Conservation (phyloP, 2,113 vertebrate species). For the Rostratula benghalensis region DNA sequence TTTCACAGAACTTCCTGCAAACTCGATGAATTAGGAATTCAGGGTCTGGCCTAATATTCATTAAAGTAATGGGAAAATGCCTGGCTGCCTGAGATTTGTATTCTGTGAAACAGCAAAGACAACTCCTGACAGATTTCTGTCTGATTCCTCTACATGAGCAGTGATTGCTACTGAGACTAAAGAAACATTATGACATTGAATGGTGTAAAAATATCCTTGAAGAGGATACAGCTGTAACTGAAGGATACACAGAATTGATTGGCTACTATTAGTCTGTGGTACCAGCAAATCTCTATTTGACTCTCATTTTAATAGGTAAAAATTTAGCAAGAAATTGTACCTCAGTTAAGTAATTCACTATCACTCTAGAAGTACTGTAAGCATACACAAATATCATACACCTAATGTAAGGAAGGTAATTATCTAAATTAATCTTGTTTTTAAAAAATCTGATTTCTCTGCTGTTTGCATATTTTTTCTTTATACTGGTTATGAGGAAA, state of each 20-base stretch:
- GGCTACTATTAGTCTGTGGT: not conserved
- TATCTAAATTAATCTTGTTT: not conserved
- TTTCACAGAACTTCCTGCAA: not conserved
- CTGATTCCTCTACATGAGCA: not conserved
- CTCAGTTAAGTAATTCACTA: not conserved
- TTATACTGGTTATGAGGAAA: slow-evolving; percentile 3
- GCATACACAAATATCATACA: not conserved
- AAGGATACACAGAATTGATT: not conserved
- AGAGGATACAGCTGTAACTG: not conserved
- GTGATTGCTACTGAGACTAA: not conserved
- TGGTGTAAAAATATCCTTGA: slow-evolving; percentile 16
- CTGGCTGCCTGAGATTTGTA: not conserved
- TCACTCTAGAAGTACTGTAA: not conserved
- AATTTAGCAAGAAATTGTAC: not conserved
- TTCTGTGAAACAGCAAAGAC: not conserved
- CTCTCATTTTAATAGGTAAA: not conserved
- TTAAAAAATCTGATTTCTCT: not conserved
- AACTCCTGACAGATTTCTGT: not conserved
- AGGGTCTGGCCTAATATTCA: not conserved
- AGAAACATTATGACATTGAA: not conserved
- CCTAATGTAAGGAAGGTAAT: not conserved
- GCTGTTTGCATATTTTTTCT: not conserved
- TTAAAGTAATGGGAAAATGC: not conserved
- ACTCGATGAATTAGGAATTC: not conserved
- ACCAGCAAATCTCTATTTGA: not conserved